Evolutionary conservation across 1,140 invertebrate genomes (phyloP).

Genomic region (Drosophila nannoptera): DNA sequence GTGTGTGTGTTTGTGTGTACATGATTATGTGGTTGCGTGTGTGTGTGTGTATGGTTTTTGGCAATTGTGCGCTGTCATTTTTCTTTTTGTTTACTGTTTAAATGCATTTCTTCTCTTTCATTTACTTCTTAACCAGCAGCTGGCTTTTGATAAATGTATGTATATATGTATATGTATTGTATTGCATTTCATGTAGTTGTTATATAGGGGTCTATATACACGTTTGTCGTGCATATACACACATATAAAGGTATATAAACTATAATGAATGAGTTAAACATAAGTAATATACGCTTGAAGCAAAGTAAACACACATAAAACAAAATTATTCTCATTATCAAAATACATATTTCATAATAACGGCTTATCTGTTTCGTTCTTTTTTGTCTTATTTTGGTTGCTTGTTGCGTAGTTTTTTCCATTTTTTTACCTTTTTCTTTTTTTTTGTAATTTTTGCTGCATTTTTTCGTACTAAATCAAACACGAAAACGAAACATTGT

Average conservation of each 20-base stretch:
- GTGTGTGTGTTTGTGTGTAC: constrained; percentile 18
- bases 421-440: neutral
- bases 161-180: constrained; percentile 21
- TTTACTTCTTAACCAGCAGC: constrained; percentile 36
- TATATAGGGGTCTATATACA: constrained; percentile 7
- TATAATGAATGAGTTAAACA: constrained; percentile 35
- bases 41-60: constrained; percentile 43
- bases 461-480: constrained; percentile 28
- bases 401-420: constrained; percentile 17
- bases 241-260: constrained; percentile 11
- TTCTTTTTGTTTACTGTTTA: constrained; percentile 23
- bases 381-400: constrained; percentile 27
- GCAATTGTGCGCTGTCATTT: constrained; percentile 53
- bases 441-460: neutral
- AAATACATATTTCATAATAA: constrained; percentile 31
- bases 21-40: constrained; percentile 15
- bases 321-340: constrained; percentile 31
- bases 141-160: constrained; percentile 48
- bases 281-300: constrained; percentile 35
- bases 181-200: constrained; percentile 29
- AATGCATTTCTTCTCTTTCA: constrained; percentile 33
- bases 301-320: constrained; percentile 40
- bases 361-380: constrained; percentile 22
- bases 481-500: constrained; percentile 33
- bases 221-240: constrained; percentile 5